Percentiles rank a stretch among this genome's conserved stretches.
Conservation (phyloP, 2,888 invertebrate genomes). For the Cheilosia variabilis region DNA sequence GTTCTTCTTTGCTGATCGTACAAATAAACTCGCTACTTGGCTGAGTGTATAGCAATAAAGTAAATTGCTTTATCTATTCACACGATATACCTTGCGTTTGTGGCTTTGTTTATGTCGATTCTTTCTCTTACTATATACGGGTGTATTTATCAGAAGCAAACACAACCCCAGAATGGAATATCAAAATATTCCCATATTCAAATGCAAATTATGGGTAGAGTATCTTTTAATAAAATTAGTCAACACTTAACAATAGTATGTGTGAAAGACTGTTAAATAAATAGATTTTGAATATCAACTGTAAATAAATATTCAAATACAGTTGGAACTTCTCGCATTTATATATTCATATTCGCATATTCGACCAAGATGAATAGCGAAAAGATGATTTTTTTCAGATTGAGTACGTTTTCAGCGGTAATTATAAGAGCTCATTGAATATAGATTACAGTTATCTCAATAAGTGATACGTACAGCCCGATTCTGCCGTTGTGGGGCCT, state of each 20-base stretch:
- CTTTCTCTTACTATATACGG: not conserved
- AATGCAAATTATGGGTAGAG: constrained; percentile 9
- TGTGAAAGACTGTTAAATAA: not conserved
- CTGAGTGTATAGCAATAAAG: not conserved
- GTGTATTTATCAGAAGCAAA: not conserved
- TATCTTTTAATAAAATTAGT: not conserved
- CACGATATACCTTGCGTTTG: not conserved
- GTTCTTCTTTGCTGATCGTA: not conserved
- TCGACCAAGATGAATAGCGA: too few species aligned
- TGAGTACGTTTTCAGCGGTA: too few species aligned
- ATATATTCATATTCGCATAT: too few species aligned
- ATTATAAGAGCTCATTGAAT: too few species aligned
- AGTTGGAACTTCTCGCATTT: too few species aligned
- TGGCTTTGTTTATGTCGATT: not conserved
- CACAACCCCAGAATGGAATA: not conserved
- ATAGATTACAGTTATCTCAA: too few species aligned
- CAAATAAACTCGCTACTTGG: not conserved
- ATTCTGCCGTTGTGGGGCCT: too few species aligned
- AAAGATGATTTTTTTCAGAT: too few species aligned
- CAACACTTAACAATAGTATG: not conserved
- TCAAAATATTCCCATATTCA: not conserved
- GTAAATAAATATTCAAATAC: not conserved
- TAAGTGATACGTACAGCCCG: too few species aligned
- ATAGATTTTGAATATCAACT: too few species aligned
- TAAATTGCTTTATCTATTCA: not conserved